Base-by-base conservation (phyloP, 1,140 invertebrate genomes). In the Phocides pigmalion region DNA sequence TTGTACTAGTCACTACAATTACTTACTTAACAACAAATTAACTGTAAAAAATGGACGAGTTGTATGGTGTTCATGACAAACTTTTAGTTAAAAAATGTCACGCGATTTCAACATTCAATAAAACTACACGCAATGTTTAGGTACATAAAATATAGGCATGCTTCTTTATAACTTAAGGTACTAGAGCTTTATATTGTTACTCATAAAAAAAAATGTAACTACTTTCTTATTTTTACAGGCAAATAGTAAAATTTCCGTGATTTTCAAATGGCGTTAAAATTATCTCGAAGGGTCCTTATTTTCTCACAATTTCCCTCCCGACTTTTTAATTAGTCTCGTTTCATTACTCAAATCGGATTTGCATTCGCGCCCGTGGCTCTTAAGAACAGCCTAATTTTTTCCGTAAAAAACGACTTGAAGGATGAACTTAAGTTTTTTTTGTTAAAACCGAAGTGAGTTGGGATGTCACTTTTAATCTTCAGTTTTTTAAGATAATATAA, bases 331-430 rank as follows among this genome's bases (percentile, higher is more conserved):
- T 82, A 81, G 70, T 71, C 63, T 66, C 70, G 68, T 80, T 84
- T 84, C 74, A 81, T 82, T 83, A 82, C 76, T 81, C 72, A 79
- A 87, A 84, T 82, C 82, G 71, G 77, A 82, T 83, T 83, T 80
- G 72, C 72, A 76, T 87, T 79, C 71, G 67, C 77, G 74, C 75
- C 75, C 71, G 71, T 64, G 74, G 74, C 77, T 78, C 63, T 75
- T 77, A 77, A 81, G 72, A 69, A 74, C 58, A 64, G 71, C 66
- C 76, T 82, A 84, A 83, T 83, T 82, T 81, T 76, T 46, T 51
- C 62, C 69, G 62, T 70, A 72, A 81, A 74, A 69, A 76, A 70
- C 62, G 68, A 66, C 61, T 72, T 49, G 62, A 68, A 42, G 53
- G 70, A 66, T 54, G 41, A 49, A 66, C 69, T 79, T 68, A 68